Base-by-base conservation (phyloP, 2,113 vertebrate genomes). In the Pteruthius melanotis region DNA sequence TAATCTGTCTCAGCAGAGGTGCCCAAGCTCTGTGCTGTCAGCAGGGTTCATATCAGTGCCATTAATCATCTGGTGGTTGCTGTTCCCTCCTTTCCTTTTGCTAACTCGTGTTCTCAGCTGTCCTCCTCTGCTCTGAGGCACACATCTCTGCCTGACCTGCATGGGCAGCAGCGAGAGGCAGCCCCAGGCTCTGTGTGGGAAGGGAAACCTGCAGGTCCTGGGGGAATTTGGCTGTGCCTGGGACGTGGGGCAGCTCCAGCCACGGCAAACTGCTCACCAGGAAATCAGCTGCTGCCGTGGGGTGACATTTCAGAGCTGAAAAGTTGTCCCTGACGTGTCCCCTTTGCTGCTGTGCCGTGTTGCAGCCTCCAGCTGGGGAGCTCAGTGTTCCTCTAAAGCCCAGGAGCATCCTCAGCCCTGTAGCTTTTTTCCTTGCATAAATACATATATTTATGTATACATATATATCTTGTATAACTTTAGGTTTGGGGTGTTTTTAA, bases 1-100 rank as follows among this genome's bases (percentile, higher is more conserved):
- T 86, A 59, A 50, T 75, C 59, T 91, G 59, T 80, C 90, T 83
- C 60, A 27, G 72, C 71, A 78, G 84, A 95, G 83, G 44, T 92
- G 75, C 71, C 75, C 54, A 3, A 63, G 80, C 82, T 88, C 74
- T 28, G 63, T 18, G 63, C 82, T 90, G 89, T 81, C 89, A 90
- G 78, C 71, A 71, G 84, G 74, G 89, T 40, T 88, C 70, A 40
- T 53, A 45, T 27, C 63, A 3, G 44, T 26, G 53, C 68, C 82
- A 91, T 91, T 88, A 68, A 89, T 90, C 91, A 94, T 78, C 89
- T 28, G 54, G 8, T 64, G 10, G 24, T 64, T 83, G 81, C 70
- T 81, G 47, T 49, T 88, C 49, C 52, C 40, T 61, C 63, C 35
- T 75, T 95, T 90, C 39, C 75, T 85, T 64, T 44, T 17, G 31